Evolutionary conservation across 2,888 invertebrate species (phyloP), one percentile per base, ranked within the genome.

Genomic region (Agrypnus murinus): DNA sequence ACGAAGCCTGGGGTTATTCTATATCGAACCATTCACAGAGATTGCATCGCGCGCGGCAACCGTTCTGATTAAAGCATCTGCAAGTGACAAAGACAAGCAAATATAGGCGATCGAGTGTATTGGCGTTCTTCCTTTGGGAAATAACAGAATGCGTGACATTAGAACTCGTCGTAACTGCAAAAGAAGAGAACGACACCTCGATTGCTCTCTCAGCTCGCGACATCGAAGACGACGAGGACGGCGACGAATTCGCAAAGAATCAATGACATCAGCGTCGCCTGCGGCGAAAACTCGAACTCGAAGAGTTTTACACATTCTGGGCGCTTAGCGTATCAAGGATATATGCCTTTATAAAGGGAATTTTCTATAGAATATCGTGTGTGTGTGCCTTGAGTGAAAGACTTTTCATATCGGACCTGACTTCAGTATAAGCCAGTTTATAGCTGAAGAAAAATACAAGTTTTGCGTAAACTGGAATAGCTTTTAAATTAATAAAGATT

Each of bases 81-180:
- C 71, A 69, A 71, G 63, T 66, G 74, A 74, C 71, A 71, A 71
- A 74, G 69, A 55, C 55, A 63, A 69, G 67, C 67, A 68, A 71
- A 71, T 57, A 69, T 69, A 50, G 71, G 36, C 67, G 68, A 69
- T 69, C 73, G 69, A 48, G 60, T 71, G 69, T 65, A 60, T 64
- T 66, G 63, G 65, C 36, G 50, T 63, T 36, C 48, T 64, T 74
- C 74, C 74, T 69, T 64, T 40, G 74, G 74, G 74, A 74, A 74
- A 74, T 74, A 74, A 72, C 62, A 60, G 69, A 67, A 64, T 72
- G 74, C 72, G 74, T 72, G 74, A 72, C 72, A 68, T 72, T 68
- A 66, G 67, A 64, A 63, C 53, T 62, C 65, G 73, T 58, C 67
- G 65, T 60, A 63, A 68, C 62, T 43, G 59, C 65, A 62, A n/a